These are phyloP conservation scores for Stenotaenia linearis DNA, from an alignment of 2,888 invertebrate genomes.

Conservation along the genomic window DNA sequence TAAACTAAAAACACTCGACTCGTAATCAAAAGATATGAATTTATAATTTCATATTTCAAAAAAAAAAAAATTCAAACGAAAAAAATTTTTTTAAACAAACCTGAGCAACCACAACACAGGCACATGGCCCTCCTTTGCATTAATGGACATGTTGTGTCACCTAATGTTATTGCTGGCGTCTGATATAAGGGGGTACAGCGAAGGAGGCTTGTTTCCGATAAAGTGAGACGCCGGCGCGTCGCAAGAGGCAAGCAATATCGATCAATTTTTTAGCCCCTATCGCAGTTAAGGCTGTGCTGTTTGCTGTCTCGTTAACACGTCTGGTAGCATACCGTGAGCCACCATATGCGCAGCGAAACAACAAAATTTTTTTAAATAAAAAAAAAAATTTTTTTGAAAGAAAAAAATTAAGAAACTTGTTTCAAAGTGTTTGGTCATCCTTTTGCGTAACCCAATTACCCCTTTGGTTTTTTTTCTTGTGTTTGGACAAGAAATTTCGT, in stretches of 20 bases:
- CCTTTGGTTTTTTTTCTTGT: not conserved
- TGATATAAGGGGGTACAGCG: not conserved
- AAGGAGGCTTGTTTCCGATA: slow-evolving; percentile 15
- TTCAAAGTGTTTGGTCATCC: not conserved
- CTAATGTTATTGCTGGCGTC: not conserved
- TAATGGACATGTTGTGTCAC: slow-evolving; percentile 14
- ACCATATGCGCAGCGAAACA: not conserved
- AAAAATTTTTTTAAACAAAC: not conserved
- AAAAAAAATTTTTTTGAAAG: not conserved
- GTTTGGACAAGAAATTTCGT: not conserved
- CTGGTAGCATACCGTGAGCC: not conserved
- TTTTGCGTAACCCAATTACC: not conserved
- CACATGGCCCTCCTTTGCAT: slow-evolving; percentile 4
- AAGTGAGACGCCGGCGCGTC: slow-evolving; percentile 19
- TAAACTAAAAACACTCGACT: not conserved
- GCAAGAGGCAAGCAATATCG: slow-evolving; percentile 15
- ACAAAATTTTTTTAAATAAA: not conserved
- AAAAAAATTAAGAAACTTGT: too few species aligned
- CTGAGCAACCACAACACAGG: not conserved
- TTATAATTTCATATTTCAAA: too few species aligned
- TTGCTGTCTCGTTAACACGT: slow-evolving; percentile 21
- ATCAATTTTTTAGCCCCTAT: slow-evolving; percentile 21
- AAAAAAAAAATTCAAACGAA: not conserved
- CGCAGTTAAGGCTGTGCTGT: slow-evolving; percentile 1
- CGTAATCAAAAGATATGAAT: not conserved